Conservation (phyloP, 2,888 invertebrate genomes). For the Cephus pygmeus region DNA sequence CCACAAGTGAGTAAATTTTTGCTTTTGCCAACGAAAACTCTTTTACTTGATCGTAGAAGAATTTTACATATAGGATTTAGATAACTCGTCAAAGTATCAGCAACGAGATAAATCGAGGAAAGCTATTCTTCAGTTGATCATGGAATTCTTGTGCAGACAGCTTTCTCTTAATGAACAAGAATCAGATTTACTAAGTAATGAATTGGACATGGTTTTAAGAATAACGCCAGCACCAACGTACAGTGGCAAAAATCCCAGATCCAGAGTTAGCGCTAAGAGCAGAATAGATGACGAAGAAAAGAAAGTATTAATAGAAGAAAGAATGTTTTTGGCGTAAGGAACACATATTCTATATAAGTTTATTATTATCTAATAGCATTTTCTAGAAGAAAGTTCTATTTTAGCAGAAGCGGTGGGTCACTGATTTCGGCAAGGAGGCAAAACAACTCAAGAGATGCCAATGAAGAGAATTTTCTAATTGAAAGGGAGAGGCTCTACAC, state of each 20-base stretch:
- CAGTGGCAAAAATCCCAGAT: slow-evolving; percentile 35
- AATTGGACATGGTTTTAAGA: slow-evolving; percentile 47
- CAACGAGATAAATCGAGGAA: slow-evolving; percentile 30
- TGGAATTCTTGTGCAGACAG: slow-evolving; percentile 49
- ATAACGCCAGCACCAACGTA: slow-evolving; percentile 49
- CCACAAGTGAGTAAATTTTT: slow-evolving; percentile 13
- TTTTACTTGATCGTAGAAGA: slow-evolving; percentile 12
- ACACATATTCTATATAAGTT: too few relatives aligned
- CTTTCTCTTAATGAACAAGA: slow-evolving; percentile 41
- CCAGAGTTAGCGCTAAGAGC: too few relatives aligned
- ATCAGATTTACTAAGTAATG: slow-evolving; percentile 26
- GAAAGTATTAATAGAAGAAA: neutral
- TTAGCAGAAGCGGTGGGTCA: slow-evolving; percentile 2
- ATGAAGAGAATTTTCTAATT: slow-evolving; percentile 20
- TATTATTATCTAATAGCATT: too few relatives aligned
- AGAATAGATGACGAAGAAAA: neutral
- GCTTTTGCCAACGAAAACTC: too few relatives aligned
- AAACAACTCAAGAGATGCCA: slow-evolving; percentile 24
- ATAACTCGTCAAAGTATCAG: neutral
- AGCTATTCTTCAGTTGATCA: slow-evolving; percentile 50
- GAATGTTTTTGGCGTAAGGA: too few relatives aligned
- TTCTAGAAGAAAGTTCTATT: neutral
- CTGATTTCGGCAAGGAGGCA: slow-evolving; percentile 15
- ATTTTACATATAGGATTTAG: slow-evolving; percentile 1
- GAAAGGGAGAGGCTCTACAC: slow-evolving; percentile 21